Conservation (phyloP, 1,140 invertebrate species). For the Drosophila nasuta region DNA sequence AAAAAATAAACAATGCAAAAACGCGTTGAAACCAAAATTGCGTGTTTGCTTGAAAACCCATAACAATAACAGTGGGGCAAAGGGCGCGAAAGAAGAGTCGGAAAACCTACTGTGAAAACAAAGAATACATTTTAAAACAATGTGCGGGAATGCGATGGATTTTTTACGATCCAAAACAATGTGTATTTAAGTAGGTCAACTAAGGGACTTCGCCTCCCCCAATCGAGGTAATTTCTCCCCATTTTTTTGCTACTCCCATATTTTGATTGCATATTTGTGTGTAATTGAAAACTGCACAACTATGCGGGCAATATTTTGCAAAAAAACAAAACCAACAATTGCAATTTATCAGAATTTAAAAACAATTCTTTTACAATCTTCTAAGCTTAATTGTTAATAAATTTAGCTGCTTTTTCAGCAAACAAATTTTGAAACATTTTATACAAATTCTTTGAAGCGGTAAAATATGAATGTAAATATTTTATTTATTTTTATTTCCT, state of each 20-base stretch:
- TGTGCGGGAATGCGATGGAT: constrained; percentile 6
- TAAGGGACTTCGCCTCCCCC: constrained; percentile 34
- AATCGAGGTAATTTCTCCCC: constrained; percentile 9
- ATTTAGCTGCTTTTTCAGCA: not conserved
- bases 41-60: constrained; percentile 57
- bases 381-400: not conserved
- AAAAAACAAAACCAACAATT: not conserved
- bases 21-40: constrained; percentile 46
- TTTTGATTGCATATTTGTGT: constrained; percentile 15
- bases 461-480: not conserved
- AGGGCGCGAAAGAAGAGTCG: constrained; percentile 32
- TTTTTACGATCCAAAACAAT: constrained; percentile 31
- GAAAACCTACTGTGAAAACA: constrained; percentile 24
- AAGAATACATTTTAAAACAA: constrained; percentile 33
- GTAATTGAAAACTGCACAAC: constrained; percentile 30
- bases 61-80: constrained; percentile 11
- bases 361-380: not conserved
- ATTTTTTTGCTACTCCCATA: constrained; percentile 9
- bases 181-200: constrained; percentile 40
- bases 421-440: not conserved
- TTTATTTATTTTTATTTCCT: not conserved
- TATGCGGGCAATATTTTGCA: not conserved
- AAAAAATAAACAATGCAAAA: constrained; percentile 44
- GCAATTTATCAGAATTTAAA: constrained; percentile 19
- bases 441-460: not conserved